These are phyloP conservation scores for Orussus abietinus DNA, from an alignment of 1,140 invertebrate species.

Conservation along the genomic window DNA sequence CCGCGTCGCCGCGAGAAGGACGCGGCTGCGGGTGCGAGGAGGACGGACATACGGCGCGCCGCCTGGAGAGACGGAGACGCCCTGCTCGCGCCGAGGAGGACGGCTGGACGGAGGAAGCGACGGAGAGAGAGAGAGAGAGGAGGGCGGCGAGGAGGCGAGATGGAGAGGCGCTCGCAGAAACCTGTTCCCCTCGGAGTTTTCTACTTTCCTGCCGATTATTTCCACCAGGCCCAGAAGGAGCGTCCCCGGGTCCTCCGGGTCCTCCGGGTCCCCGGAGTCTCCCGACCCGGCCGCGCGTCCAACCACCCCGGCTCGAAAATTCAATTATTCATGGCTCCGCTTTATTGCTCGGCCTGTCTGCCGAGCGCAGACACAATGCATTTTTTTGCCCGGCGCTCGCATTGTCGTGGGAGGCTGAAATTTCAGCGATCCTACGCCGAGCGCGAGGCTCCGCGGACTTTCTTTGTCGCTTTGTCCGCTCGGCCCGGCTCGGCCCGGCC, in stretches of 20 bases:
- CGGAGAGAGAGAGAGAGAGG: constrained; percentile 51
- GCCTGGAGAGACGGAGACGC: constrained; percentile 53
- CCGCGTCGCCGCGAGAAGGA: constrained; percentile 45
- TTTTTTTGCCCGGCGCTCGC: constrained; percentile 27
- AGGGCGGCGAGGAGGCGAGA: constrained; percentile 53
- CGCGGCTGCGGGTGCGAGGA: too few species aligned
- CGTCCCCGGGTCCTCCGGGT: too few species aligned
- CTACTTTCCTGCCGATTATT: constrained; percentile 45
- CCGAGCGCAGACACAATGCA: constrained; percentile 35
- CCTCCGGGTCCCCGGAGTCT: too few species aligned
- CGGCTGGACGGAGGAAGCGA: constrained; percentile 6
- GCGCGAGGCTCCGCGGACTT: background rate
- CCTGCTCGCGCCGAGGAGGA: too few species aligned
- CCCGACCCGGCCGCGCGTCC: too few species aligned
- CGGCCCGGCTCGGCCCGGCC: too few species aligned
- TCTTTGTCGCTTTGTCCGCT: background rate
- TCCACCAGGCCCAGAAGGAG: constrained; percentile 28
- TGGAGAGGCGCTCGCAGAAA: constrained; percentile 52
- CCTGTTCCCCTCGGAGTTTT: constrained; percentile 33
- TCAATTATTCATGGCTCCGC: constrained; percentile 27
- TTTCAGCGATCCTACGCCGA: too few species aligned
- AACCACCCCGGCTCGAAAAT: constrained; percentile 13
- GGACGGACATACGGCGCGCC: too few species aligned
- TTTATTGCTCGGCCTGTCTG: constrained; percentile 30
- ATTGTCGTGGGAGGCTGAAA: constrained; percentile 47